phyloP scores from a whole-genome alignment of 2,888 invertebrate genomes.

The Lepidochitona cinerea region DNA sequence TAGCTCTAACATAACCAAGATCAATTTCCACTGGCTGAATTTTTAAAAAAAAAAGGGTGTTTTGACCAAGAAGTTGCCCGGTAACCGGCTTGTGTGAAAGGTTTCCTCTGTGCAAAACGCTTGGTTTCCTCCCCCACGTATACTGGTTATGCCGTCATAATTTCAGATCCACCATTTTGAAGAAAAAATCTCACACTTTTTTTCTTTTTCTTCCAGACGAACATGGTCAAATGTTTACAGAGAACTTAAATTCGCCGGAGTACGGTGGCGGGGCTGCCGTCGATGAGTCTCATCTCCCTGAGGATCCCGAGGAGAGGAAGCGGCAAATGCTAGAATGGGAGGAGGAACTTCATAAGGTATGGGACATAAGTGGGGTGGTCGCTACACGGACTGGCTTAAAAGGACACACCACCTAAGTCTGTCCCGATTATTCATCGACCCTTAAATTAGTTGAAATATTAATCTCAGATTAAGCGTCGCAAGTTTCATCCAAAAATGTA shows the following conservation, averaged over 20 bases:
- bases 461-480: no score
- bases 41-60: no score
- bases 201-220: background rate
- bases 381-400: no score
- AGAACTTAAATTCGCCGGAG: background rate
- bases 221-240: background rate
- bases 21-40: no score
- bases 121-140: no score
- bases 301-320: slow-evolving; percentile 36
- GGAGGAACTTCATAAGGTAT: slow-evolving; percentile 77
- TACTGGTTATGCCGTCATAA: background rate
- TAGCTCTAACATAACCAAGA: no score
- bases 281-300: background rate
- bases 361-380: no score
- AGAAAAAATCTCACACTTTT: background rate
- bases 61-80: no score
- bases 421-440: background rate
- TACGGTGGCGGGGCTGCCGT: background rate
- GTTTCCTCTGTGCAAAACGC: no score
- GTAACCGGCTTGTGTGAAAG: no score
- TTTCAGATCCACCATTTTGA: background rate
- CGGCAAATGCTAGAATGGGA: slow-evolving; percentile 81
- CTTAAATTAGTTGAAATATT: background rate
- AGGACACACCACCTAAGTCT: no score
- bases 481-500: no score